Evolutionary conservation across 1,140 invertebrate genomes (phyloP).

Genomic region (Drosophila ercepeae): DNA sequence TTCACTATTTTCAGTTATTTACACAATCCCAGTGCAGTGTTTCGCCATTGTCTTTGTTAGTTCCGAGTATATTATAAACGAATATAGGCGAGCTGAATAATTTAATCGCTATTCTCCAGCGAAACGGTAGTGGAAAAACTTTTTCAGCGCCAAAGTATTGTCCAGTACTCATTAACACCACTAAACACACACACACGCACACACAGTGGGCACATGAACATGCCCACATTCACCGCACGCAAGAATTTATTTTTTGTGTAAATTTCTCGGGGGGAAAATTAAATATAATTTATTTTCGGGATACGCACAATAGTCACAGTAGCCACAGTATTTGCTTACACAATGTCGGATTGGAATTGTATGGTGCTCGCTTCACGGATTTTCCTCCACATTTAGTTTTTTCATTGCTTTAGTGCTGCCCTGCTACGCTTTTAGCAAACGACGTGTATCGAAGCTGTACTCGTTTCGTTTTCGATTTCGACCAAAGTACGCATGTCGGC

Average conservation of each 20-base stretch:
- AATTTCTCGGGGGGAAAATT: constrained; percentile 27
- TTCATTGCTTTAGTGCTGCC: constrained; percentile 71
- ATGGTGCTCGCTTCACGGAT: constrained; percentile 68
- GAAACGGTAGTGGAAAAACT: constrained; percentile 57
- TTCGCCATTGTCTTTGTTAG: constrained; percentile 22
- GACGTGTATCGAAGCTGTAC: constrained; percentile 81
- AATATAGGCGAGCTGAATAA: constrained; percentile 20
- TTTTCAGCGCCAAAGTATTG: constrained; percentile 79
- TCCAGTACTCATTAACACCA: constrained; percentile 49
- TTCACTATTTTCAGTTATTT: constrained; percentile 77
- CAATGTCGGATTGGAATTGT: constrained; percentile 52
- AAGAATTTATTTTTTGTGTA: constrained; percentile 53
- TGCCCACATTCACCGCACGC: constrained; percentile 55
- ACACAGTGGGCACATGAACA: constrained; percentile 22
- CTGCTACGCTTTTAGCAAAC: constrained; percentile 78
- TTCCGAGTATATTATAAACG: constrained; percentile 34
- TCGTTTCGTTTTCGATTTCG: constrained; percentile 47
- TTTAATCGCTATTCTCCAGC: constrained; percentile 8
- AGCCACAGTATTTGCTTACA: constrained; percentile 29
- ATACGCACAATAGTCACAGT: constrained; percentile 47
- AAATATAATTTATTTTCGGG: constrained; percentile 44
- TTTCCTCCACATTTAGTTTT: constrained; percentile 79
- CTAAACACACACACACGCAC: neutral
- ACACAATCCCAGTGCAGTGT: constrained; percentile 57
- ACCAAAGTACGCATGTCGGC: constrained; percentile 66